phyloP scores from a whole-genome alignment of 2,888 invertebrate genomes.

The Augochlorella aurata region DNA sequence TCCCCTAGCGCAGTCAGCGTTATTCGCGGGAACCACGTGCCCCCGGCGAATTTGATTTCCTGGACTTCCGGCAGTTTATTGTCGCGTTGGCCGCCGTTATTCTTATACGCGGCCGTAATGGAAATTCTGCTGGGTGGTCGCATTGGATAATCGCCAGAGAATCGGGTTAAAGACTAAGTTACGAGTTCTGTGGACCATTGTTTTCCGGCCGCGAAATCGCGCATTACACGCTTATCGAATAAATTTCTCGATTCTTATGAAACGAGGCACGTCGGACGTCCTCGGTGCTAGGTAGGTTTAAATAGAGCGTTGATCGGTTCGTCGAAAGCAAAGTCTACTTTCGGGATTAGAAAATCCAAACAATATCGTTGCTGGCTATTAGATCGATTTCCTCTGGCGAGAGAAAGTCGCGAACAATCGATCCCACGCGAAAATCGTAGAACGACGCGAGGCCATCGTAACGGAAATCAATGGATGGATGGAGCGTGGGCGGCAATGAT shows the following conservation, averaged over 20 bases:
- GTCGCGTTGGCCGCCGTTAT: constrained; percentile 50
- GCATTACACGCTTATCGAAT: constrained; percentile 12
- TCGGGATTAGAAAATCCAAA: not conserved
- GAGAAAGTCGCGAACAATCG: constrained; percentile 8
- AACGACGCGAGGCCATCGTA: constrained; percentile 32
- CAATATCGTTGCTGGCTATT: not conserved
- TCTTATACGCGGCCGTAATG: constrained; percentile 56
- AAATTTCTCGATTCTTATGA: too few species aligned
- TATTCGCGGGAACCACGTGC: constrained; percentile 38
- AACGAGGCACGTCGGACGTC: too few species aligned
- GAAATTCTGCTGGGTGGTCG: constrained; percentile 48
- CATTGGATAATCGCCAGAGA: constrained; percentile 61
- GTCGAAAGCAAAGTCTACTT: not conserved
- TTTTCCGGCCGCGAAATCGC: constrained; percentile 32
- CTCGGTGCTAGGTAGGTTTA: too few species aligned
- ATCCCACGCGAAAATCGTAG: constrained; percentile 10
- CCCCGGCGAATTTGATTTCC: constrained; percentile 61
- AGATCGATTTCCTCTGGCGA: not conserved
- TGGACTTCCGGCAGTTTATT: constrained; percentile 59
- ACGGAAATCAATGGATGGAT: constrained; percentile 45
- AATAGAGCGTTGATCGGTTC: not conserved
- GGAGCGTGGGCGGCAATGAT: constrained; percentile 36
- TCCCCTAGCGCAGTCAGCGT: constrained; percentile 27
- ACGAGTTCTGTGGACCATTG: constrained; percentile 39
- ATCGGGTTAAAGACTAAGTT: constrained; percentile 60